Evolutionary conservation across 2,888 invertebrate species (phyloP).

Genomic region (Endomychus coccineus): DNA sequence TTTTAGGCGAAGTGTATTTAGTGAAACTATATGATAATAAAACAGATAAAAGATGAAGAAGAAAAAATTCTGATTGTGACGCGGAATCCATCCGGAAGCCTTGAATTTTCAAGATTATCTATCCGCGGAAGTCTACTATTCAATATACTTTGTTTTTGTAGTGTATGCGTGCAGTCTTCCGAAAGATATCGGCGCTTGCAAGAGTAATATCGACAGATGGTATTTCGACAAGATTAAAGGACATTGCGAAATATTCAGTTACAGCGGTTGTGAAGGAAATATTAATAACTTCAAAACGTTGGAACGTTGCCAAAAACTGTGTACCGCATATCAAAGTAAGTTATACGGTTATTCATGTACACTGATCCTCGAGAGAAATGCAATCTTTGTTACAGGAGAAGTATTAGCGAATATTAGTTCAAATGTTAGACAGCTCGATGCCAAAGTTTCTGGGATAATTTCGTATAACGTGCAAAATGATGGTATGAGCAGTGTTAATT

Average conservation of each 20-base stretch:
- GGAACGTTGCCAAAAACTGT: slow-evolving; percentile 61
- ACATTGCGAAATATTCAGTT: slow-evolving; percentile 76
- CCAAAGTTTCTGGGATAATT: slow-evolving; percentile 40
- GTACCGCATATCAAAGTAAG: slow-evolving; percentile 48
- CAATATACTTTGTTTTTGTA: slow-evolving; percentile 12
- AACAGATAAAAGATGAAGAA: too few relatives aligned
- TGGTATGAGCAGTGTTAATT: too few relatives aligned
- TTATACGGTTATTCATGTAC: slow-evolving; percentile 13
- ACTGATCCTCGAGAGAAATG: slow-evolving; percentile 35
- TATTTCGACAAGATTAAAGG: slow-evolving; percentile 67
- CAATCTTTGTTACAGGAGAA: slow-evolving; percentile 32
- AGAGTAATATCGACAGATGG: slow-evolving; percentile 72
- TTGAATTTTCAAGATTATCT: too few relatives aligned
- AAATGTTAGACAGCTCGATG: slow-evolving; percentile 36
- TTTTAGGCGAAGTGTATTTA: too few relatives aligned
- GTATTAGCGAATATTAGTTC: slow-evolving; percentile 37
- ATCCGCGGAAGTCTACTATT: too few relatives aligned
- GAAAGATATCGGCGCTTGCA: slow-evolving; percentile 66
- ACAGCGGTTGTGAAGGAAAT: slow-evolving; percentile 84
- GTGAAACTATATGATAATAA: too few relatives aligned
- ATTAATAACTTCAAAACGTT: slow-evolving; percentile 76
- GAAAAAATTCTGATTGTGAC: too few relatives aligned
- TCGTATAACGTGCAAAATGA: slow-evolving; percentile 34
- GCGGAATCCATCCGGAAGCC: too few relatives aligned
- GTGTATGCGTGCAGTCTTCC: slow-evolving; percentile 57